A percentile compares a stretch with the other conserved stretches of the same genome.
Conservation (phyloP, 2,888 invertebrate species). For the Drosophila kuntzei region DNA sequence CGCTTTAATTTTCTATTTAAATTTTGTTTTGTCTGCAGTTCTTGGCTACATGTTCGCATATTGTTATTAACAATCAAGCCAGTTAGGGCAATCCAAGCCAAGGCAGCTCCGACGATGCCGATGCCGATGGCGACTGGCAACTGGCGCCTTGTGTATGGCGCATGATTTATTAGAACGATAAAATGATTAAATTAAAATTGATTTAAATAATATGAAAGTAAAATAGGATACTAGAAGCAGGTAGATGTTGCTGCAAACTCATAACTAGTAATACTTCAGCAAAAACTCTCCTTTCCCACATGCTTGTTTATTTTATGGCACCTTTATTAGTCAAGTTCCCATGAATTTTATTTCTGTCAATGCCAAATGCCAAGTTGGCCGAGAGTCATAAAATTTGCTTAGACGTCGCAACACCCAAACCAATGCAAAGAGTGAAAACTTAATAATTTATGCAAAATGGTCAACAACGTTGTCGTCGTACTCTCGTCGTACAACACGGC, state of each 20-base stretch:
- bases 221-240: slow-evolving; percentile 9
- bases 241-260: slow-evolving; percentile 25
- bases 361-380: slow-evolving; percentile 39
- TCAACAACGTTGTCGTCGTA: slow-evolving; percentile 36
- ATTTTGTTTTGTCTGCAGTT: slow-evolving; percentile 73
- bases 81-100: slow-evolving; percentile 26
- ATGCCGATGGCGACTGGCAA: slow-evolving; percentile 4
- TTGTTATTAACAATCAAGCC: slow-evolving; percentile 69
- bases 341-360: slow-evolving; percentile 51
- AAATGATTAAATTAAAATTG: slow-evolving; percentile 82
- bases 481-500: slow-evolving; percentile 59
- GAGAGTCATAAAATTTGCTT: slow-evolving; percentile 25
- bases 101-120: slow-evolving; percentile 12
- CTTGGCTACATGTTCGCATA: slow-evolving; percentile 55
- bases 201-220: slow-evolving; percentile 69
- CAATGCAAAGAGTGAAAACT: slow-evolving; percentile 54
- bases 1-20: slow-evolving; percentile 76
- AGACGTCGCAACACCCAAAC: slow-evolving; percentile 3
- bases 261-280: slow-evolving; percentile 38
- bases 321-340: slow-evolving; percentile 42
- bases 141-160: slow-evolving; percentile 41
- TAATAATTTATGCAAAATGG: slow-evolving; percentile 78
- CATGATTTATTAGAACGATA: slow-evolving; percentile 78
- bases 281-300: neutral
- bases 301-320: slow-evolving; percentile 23